Conservation (phyloP, 1,140 invertebrate species). For the Aphis gossypii region DNA sequence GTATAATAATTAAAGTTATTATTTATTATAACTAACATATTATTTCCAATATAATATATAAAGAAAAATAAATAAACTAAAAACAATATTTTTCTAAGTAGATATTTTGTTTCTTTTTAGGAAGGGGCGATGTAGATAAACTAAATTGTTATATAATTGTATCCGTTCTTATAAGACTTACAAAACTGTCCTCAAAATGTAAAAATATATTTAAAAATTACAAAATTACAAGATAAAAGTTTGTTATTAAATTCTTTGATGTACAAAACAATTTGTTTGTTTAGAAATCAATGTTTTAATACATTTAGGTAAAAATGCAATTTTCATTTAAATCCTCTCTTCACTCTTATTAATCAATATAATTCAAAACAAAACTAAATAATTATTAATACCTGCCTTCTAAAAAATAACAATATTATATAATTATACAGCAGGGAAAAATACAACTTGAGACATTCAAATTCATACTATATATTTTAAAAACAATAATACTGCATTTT, state of each 20-base stretch:
- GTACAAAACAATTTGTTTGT: no score
- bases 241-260: no score
- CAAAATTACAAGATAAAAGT: no score
- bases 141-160: no score
- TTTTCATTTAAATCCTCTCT: background rate
- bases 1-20: no score
- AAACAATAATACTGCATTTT: background rate
- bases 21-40: no score
- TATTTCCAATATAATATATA: no score
- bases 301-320: background rate
- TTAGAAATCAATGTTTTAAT: no score
- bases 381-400: background rate
- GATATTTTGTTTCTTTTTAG: background rate
- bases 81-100: background rate
- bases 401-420: background rate
- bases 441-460: background rate
- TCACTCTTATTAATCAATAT: background rate
- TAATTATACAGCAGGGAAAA: background rate
- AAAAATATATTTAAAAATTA: no score
- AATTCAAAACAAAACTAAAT: background rate
- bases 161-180: no score
- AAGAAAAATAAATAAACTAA: no score
- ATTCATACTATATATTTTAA: background rate
- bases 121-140: background rate
- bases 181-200: no score